phyloP scores from a whole-genome alignment of 2,797 vertebrate species.

The Selene dorsalis region DNA sequence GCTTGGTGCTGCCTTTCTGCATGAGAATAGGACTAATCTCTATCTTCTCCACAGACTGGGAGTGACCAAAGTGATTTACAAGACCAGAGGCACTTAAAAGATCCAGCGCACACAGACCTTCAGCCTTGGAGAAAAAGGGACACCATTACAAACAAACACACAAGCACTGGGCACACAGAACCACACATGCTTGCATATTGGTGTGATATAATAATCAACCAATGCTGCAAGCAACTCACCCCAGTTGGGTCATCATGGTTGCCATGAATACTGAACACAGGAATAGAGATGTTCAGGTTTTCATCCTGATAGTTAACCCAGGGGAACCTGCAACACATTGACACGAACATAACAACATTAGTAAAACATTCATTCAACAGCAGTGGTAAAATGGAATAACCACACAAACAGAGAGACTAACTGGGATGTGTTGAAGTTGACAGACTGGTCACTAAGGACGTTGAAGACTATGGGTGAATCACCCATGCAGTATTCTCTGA shows the following conservation, averaged over 20 bases:
- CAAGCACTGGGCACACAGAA: background rate
- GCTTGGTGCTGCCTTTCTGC: slow-evolving; percentile 93
- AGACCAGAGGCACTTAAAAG: slow-evolving; percentile 94
- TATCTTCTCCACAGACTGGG: slow-evolving; percentile 92
- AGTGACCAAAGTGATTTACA: slow-evolving; percentile 96
- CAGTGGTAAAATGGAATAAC: background rate
- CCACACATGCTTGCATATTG: background rate
- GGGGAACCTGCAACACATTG: slow-evolving; percentile 88
- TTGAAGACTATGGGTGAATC: slow-evolving; percentile 93
- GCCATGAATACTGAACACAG: slow-evolving; percentile 97
- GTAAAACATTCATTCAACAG: slow-evolving; percentile 3
- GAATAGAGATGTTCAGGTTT: slow-evolving; percentile 97
- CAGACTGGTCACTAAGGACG: slow-evolving; percentile 94
- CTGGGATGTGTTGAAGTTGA: slow-evolving; percentile 96
- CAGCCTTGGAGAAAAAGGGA: slow-evolving; percentile 81
- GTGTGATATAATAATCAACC: background rate
- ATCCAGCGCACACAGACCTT: slow-evolving; percentile 94
- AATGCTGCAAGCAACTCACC: slow-evolving; percentile 81
- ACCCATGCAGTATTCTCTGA: slow-evolving; percentile 96
- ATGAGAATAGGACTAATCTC: slow-evolving; percentile 95
- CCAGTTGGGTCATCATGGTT: slow-evolving; percentile 99
- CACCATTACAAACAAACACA: background rate
- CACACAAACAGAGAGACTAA: slow-evolving; percentile 75
- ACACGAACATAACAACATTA: slow-evolving; percentile 22
- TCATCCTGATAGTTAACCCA: slow-evolving; percentile 98